Conservation (phyloP, 2,113 vertebrate species). For the Archocentrus centrarchus region DNA sequence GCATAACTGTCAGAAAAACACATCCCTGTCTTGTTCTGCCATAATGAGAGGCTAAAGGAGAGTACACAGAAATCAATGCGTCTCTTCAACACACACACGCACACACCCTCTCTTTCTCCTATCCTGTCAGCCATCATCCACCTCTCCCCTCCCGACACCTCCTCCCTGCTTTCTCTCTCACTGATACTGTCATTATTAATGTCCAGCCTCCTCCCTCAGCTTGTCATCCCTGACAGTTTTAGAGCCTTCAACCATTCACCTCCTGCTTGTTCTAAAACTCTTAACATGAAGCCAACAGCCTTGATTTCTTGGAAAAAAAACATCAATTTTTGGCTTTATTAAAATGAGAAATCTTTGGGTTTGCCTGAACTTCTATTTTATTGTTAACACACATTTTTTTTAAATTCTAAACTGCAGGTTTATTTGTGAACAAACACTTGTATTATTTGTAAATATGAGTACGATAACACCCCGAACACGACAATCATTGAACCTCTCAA, state of each 20-base stretch:
- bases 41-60: slow-evolving; percentile 56
- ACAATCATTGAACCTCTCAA: not conserved
- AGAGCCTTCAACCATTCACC: slow-evolving; percentile 1
- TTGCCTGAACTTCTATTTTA: not conserved
- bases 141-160: slow-evolving; percentile 13
- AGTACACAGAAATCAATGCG: slow-evolving; percentile 40
- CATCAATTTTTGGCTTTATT: not conserved
- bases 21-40: slow-evolving; percentile 43
- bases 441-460: not conserved
- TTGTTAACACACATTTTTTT: too few relatives aligned
- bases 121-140: slow-evolving; percentile 27
- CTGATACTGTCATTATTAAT: slow-evolving; percentile 48
- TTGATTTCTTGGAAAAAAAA: not conserved
- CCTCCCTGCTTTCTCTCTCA: slow-evolving; percentile 5
- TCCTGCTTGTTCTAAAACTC: not conserved
- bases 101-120: not conserved
- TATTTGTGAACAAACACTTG: too few relatives aligned
- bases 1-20: slow-evolving; percentile 50
- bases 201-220: slow-evolving; percentile 31
- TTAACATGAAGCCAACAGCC: not conserved
- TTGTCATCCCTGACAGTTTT: slow-evolving; percentile 18
- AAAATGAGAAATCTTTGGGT: not conserved
- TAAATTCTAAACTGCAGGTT: too few relatives aligned
- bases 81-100: not conserved
- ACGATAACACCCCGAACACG: not conserved